Evolutionary conservation across 2,113 vertebrate genomes (phyloP).

Genomic region (Mungos mungo): DNA sequence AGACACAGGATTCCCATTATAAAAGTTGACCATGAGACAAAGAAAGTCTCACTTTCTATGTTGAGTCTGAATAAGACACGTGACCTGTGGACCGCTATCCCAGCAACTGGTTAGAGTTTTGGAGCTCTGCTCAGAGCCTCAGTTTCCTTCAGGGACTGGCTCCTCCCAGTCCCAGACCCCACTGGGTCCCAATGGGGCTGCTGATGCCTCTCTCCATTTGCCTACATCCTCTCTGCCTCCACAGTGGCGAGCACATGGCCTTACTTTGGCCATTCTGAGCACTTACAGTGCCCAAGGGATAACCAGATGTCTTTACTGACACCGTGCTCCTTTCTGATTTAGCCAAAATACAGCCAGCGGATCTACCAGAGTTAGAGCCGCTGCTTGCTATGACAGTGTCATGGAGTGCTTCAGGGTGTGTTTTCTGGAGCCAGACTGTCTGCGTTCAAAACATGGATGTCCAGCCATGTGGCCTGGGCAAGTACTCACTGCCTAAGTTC

Average conservation of each 20-base stretch:
- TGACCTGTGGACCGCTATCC: not conserved
- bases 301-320: not conserved
- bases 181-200: not conserved
- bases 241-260: not conserved
- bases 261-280: not conserved
- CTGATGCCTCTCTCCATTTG: not conserved
- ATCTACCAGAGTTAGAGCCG: fast-evolving
- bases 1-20: not conserved
- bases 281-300: not conserved
- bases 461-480: not conserved
- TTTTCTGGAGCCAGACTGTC: not conserved
- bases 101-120: not conserved
- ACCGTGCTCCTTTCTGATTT: not conserved
- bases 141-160: not conserved
- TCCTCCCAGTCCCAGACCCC: not conserved
- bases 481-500: not conserved
- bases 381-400: not conserved
- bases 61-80: not conserved
- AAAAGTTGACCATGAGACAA: not conserved
- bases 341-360: not conserved
- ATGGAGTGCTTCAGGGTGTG: fast-evolving
- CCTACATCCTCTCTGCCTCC: not conserved
- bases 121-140: not conserved
- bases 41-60: not conserved
- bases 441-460: not conserved